Percentiles rank a stretch among this genome's conserved stretches.
These are phyloP conservation scores for Heliconius cydno DNA, from an alignment of 2,888 invertebrate species.

Conservation along the genomic window DNA sequence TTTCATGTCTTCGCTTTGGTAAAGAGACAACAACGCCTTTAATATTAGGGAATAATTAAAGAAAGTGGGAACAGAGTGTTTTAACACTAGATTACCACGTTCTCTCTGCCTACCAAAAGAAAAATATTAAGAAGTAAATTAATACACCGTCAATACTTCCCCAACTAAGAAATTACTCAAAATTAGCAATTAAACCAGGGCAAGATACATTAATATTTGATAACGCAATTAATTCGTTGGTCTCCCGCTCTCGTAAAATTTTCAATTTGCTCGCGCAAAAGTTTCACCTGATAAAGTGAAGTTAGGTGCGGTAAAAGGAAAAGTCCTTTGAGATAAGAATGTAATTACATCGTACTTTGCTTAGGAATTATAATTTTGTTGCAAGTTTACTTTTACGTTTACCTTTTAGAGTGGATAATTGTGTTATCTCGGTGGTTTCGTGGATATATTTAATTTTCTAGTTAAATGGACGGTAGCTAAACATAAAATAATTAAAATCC, in stretches of 20 bases:
- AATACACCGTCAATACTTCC: constrained; percentile 28
- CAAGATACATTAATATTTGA: constrained; percentile 81
- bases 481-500: not conserved
- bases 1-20: not conserved
- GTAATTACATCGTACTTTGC: constrained; percentile 63
- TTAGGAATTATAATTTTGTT: constrained; percentile 61
- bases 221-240: constrained; percentile 79
- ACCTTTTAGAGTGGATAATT: constrained; percentile 23
- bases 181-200: constrained; percentile 67
- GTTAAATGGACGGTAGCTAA: not conserved
- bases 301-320: constrained; percentile 65
- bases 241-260: constrained; percentile 71
- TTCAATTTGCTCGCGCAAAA: constrained; percentile 75
- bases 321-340: constrained; percentile 69
- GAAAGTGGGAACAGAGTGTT: not conserved
- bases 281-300: constrained; percentile 81
- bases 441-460: not conserved
- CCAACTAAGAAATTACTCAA: constrained; percentile 48
- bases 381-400: constrained; percentile 51
- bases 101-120: not conserved
- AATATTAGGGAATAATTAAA: not conserved
- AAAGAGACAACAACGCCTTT: not conserved
- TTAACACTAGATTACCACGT: not conserved
- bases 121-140: not conserved
- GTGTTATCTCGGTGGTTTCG: constrained; percentile 11